Evolutionary conservation across 2,888 invertebrate species (phyloP).

Genomic region (Luperina nickerlii): DNA sequence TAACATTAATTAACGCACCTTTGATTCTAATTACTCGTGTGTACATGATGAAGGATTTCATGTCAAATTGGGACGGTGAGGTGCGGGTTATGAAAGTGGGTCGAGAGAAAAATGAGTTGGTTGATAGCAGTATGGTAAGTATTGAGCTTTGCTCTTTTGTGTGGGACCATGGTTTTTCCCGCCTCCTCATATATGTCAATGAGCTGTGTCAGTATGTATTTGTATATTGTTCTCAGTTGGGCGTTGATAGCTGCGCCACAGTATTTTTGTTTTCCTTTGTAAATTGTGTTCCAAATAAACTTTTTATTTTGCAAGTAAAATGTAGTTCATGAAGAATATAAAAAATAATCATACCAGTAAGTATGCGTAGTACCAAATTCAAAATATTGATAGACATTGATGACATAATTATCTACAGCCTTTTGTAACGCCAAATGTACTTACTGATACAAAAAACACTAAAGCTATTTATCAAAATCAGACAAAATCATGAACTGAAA

Average conservation of each 20-base stretch:
- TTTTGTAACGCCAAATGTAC: not conserved
- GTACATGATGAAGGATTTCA: constrained; percentile 61
- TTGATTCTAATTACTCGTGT: constrained; percentile 69
- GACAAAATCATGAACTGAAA: not conserved
- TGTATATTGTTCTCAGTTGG: too few relatives aligned
- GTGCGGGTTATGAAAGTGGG: constrained; percentile 29
- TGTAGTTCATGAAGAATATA: not conserved
- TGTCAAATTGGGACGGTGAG: constrained; percentile 56
- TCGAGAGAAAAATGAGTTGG: constrained; percentile 15
- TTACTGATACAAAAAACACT: not conserved
- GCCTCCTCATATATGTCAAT: too few relatives aligned
- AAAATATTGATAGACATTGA: not conserved
- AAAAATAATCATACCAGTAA: not conserved
- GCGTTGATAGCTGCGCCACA: too few relatives aligned
- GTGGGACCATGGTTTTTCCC: not conserved
- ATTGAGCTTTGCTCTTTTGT: not conserved
- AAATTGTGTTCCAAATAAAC: too few relatives aligned
- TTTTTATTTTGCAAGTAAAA: not conserved
- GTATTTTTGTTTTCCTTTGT: too few relatives aligned
- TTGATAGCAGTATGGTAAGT: not conserved
- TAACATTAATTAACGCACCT: constrained; percentile 77
- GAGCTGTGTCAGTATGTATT: too few relatives aligned
- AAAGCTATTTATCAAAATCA: not conserved
- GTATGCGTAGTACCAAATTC: not conserved
- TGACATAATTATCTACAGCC: not conserved